Conservation (phyloP, 2,888 invertebrate genomes). For the Catocala nupta region DNA sequence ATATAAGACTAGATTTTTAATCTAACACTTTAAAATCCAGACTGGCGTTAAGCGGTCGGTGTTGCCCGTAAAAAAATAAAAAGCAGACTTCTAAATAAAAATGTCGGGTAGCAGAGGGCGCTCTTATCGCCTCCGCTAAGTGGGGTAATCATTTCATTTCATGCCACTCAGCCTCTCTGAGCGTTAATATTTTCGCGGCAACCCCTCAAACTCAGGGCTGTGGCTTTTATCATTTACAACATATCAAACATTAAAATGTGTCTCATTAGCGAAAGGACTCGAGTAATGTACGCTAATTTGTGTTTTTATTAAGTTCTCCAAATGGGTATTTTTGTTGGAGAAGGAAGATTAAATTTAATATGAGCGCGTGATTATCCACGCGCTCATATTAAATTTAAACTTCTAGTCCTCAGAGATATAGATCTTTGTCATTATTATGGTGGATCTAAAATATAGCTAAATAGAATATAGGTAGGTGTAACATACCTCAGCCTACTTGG, state of each 20-base stretch:
- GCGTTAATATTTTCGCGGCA: constrained; percentile 61
- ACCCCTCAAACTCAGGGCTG: constrained; percentile 46
- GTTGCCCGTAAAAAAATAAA: constrained; percentile 5
- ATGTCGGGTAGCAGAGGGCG: constrained; percentile 40
- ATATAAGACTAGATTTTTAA: too few species aligned
- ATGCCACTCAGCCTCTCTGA: constrained; percentile 53
- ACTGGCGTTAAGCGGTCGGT: background rate
- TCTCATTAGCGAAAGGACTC: background rate
- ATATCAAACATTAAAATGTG: constrained; percentile 1
- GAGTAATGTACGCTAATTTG: constrained; percentile 3
- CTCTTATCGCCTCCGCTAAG: constrained; percentile 61
- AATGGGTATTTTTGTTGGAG: too few species aligned
- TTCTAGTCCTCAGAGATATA: too few species aligned
- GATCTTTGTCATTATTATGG: too few species aligned
- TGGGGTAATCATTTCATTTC: constrained; percentile 66
- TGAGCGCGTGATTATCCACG: too few species aligned
- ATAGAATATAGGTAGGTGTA: too few species aligned
- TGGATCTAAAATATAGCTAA: too few species aligned
- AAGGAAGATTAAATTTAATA: too few species aligned
- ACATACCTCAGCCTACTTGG: too few species aligned
- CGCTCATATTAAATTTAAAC: too few species aligned
- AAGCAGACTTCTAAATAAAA: constrained; percentile 43
- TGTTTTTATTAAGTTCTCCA: too few species aligned
- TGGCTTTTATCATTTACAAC: constrained; percentile 4
- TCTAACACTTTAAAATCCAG: background rate